Base-by-base conservation (phyloP, 2,113 vertebrate species). In the Zeus faber region DNA sequence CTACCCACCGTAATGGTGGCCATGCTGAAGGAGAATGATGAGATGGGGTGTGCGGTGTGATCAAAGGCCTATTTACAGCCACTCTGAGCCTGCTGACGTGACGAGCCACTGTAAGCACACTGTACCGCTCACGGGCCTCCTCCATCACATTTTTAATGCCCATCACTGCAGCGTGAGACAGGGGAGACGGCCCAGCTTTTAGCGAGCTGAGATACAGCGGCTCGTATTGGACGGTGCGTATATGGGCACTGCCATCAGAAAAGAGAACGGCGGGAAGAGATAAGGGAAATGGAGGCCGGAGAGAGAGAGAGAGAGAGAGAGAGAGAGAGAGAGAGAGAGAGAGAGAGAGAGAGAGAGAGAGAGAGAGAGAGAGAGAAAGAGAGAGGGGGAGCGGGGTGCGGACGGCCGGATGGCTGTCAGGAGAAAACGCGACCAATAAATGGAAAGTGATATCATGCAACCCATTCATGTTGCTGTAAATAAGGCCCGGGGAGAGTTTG, bases 91-190 rank as follows among this genome's bases (percentile, higher is more conserved):
- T 11, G 72, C 51, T 45, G 76, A 77, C 78, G 74, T 82, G 76
- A 82, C 63, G 77, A 82, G 56, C 79, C 68, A 65, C 73, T 62
- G 79, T 79, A 77, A 79, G 80, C 70, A 77, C 80, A 83, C 74
- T 72, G 44, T 17, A 75, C 79, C 73, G 78, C 78, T 13, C 31
- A 7, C 31, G 66, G 66, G 63, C 22, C 66, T 80, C 75, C 72
- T 83, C 77, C 79, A 87, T 87, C 82, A 87, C 70, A 71, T 67
- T 79, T 87, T 85, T 85, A 87, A 80, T 77, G 79, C 84, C 81
- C 83, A 83, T 84, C 79, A 74, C 77, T 40, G 70, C 70, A 65
- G 77, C 74, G 77, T 81, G 74, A 77, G 72, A 80, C 79, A 75
- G 68, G 63, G 70, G 76, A 76, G 78, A 82, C 80, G 80, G 81